phyloP scores from a whole-genome alignment of 2,113 vertebrate genomes.

The Sinocyclocheilus rhinocerous region DNA sequence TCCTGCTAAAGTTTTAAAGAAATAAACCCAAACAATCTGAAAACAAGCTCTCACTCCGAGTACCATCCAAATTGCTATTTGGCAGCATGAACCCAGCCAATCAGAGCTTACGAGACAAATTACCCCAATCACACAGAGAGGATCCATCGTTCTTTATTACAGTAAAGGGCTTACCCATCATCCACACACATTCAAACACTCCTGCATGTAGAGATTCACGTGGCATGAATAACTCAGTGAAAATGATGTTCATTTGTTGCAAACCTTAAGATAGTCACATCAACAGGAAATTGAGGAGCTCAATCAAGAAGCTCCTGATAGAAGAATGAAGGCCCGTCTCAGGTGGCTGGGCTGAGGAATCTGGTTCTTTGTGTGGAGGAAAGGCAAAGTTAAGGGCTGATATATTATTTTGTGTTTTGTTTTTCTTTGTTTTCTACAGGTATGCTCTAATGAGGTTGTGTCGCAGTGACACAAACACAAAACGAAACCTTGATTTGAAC shows the following conservation, averaged over 20 bases:
- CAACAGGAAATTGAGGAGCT: background rate
- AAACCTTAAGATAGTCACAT: conserved; percentile 10
- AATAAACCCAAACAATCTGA: conserved; percentile 39
- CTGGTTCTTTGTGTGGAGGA: conserved; percentile 48
- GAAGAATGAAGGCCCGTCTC: conserved; percentile 57
- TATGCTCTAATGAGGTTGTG: conserved; percentile 49
- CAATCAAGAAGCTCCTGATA: background rate
- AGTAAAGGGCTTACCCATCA: conserved; percentile 78
- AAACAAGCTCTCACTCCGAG: conserved; percentile 1
- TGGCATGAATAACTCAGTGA: conserved; percentile 40
- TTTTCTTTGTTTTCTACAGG: conserved; percentile 50
- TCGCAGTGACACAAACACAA: conserved; percentile 43
- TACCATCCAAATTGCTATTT: conserved; percentile 22
- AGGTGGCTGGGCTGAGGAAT: conserved; percentile 43
- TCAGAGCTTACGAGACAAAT: conserved; percentile 16
- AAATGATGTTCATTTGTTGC: conserved; percentile 5
- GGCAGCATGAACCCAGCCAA: conserved; percentile 28
- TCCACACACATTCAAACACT: conserved; percentile 61
- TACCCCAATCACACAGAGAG: conserved; percentile 53
- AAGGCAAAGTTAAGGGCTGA: conserved; percentile 75
- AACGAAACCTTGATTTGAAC: conserved; percentile 27
- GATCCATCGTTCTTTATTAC: conserved; percentile 58
- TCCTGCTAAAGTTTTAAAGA: conserved; percentile 44
- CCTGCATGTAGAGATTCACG: conserved; percentile 52
- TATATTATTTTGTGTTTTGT: conserved; percentile 60